Base-by-base conservation (phyloP, 2,113 vertebrate species). In the Tringa solitaria region DNA sequence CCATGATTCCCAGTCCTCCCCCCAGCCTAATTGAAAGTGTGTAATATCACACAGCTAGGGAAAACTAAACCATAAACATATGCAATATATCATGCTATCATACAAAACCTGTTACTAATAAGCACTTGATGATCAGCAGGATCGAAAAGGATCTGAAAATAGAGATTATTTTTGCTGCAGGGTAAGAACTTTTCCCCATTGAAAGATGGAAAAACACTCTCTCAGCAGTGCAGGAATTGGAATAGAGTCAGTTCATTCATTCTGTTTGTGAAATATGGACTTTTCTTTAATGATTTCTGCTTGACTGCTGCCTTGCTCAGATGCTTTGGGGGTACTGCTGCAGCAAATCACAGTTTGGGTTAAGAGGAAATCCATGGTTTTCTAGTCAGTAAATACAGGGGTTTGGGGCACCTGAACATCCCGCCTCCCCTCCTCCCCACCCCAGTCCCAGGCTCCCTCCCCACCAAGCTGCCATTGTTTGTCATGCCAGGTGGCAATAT, bases 41-140 rank as follows among this genome's bases (percentile, higher is more conserved):
- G 82, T 98, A 98, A 97, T 98, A 97, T 95, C 96, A 95, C 93
- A 97, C 98, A 98, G 98, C 98, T 97, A 96, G 98, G 97, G 97
- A 98, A 98, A 98, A 97, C 96, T 96, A 97, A 98, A 97, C 79
- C 95, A 97, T 98, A 98, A 98, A 97, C 97, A 98, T 95, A 96
- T 54, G 91, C 75, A 94, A 97, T 98, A 95, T 93, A 98, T 98
- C 97, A 98, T 93, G 81, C 97, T 92, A 96, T 93, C 95, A 81
- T 84, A 96, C 53, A 93, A 97, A 93, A 89, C 89, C 85, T 89
- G 95, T 94, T 97, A 96, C 95, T 97, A 97, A 97, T 96, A 97
- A 94, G 80, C 76, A 93, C 75, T 94, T 89, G 88, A 97, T 95
- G 92, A 94, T 95, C 97, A 92, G 87, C 89, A 87, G 95, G 92